Evolutionary conservation across 2,113 vertebrate species (phyloP).

Genomic region (Urocolius indicus): DNA sequence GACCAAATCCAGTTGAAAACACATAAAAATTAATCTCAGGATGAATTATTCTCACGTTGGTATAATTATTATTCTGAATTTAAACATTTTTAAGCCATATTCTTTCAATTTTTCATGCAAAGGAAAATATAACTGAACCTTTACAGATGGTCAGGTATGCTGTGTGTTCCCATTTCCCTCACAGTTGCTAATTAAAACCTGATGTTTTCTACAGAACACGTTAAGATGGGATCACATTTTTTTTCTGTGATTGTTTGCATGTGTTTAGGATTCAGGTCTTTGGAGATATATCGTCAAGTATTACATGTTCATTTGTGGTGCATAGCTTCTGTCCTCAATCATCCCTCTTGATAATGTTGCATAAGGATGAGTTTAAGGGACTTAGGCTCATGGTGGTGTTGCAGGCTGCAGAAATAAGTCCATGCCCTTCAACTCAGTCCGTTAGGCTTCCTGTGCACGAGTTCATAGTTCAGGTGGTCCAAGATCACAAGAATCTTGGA

Average conservation of each 20-base stretch:
- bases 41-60: not conserved
- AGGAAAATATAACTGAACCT: not conserved
- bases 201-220: not conserved
- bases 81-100: not conserved
- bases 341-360: not conserved
- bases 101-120: not conserved
- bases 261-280: not conserved
- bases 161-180: accelerated
- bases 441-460: not conserved
- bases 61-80: not conserved
- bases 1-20: not conserved
- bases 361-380: not conserved
- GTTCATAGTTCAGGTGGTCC: not conserved
- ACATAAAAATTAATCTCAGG: not conserved
- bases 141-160: not conserved
- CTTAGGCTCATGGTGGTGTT: not conserved
- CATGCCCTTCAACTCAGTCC: not conserved
- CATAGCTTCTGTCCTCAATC: not conserved
- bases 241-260: not conserved
- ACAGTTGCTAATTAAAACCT: not conserved
- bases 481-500: not conserved
- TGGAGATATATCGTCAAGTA: not conserved
- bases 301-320: not conserved
- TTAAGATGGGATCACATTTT: not conserved
- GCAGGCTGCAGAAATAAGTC: not conserved